Evolutionary conservation across 2,797 vertebrate species (phyloP).

Genomic region (Kryptolebias ocellatus): DNA sequence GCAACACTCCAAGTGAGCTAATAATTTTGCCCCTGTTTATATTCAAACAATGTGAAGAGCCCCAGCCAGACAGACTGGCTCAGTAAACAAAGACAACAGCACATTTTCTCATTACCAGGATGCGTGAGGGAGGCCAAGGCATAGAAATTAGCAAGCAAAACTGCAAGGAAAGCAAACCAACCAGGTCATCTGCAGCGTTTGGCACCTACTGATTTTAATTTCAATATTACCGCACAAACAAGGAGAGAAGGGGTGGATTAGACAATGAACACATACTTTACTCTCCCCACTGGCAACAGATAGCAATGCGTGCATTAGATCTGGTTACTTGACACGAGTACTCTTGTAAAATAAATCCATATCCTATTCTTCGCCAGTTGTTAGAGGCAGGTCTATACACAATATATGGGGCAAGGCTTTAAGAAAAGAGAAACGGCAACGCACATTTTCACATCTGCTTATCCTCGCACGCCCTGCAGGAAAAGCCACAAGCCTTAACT

Average conservation of each 20-base stretch:
- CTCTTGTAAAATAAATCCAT: conserved; percentile 55
- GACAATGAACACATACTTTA: conserved; percentile 53
- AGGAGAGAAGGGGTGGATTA: conserved; percentile 64
- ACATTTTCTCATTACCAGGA: conserved; percentile 81
- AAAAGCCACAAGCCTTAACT: conserved; percentile 52
- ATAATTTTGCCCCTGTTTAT: conserved; percentile 76
- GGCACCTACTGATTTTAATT: conserved; percentile 80
- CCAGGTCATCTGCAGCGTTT: conserved; percentile 75
- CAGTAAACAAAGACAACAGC: conserved; percentile 79
- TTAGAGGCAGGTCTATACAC: conserved; percentile 38
- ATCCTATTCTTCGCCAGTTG: conserved; percentile 52
- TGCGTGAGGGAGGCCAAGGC: conserved; percentile 73
- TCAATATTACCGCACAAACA: conserved; percentile 75
- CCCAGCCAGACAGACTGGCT: conserved; percentile 72
- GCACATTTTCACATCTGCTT: conserved; percentile 59
- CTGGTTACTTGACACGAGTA: conserved; percentile 49
- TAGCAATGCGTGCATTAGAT: conserved; percentile 29
- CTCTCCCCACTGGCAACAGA: conserved; percentile 52
- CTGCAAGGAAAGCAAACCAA: conserved; percentile 80
- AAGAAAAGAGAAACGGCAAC: conserved; percentile 42
- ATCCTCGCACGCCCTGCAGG: conserved; percentile 51
- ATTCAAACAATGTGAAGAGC: conserved; percentile 78
- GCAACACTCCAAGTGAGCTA: conserved; percentile 70
- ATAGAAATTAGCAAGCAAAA: conserved; percentile 78
- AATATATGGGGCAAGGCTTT: conserved; percentile 26